Evolutionary conservation across 2,888 invertebrate species (phyloP), one percentile per base, ranked within the genome.

Genomic region (Cheilosia urbana): DNA sequence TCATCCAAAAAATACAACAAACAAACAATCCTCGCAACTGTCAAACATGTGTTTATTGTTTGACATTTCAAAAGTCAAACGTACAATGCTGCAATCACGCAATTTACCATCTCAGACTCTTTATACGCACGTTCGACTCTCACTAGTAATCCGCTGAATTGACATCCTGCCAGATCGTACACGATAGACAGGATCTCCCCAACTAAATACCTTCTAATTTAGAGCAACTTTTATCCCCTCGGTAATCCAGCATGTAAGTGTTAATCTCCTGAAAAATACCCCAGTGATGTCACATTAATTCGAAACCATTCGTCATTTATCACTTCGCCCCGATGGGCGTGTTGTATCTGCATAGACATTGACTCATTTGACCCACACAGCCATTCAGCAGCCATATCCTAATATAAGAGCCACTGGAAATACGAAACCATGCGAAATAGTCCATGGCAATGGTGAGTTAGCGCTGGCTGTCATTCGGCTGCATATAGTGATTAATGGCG

Each of bases 351-450:
- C 7, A n/a, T 9, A n/a, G 2, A 4, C 53, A 68, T 68, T 60
- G 42, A 71, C 69, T 24, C 65, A 60, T 77, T 60, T 65, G 81
- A 82, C 82, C 77, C 62, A 82, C 53, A 77, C 42, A 71, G 65
- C 53, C 34, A 40, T 47, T 65, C 45, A 45, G 45, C 45, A 17
- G 6, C n/a, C 65, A 57, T 47, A 34, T 42, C 65, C 27, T 58
- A 58, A n/a, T 60, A 24, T 24, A 34, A 58, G 27, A 65, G 51
- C 5, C 65, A 13, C 69, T 72, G 65, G 82, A 82, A 82, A 82
- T 66, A 57, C 47, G 71, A 82, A 71, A 82, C 82, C 82, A 77
- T 77, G 72, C 62, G 77, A 82, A 82, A 62, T 77, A 60, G 71
- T 72, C 71, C 58, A 66, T 77, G 71, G 77, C 69, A 68, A 63